phyloP scores from a whole-genome alignment of 2,113 vertebrate genomes.

The Apodemus speciosus region DNA sequence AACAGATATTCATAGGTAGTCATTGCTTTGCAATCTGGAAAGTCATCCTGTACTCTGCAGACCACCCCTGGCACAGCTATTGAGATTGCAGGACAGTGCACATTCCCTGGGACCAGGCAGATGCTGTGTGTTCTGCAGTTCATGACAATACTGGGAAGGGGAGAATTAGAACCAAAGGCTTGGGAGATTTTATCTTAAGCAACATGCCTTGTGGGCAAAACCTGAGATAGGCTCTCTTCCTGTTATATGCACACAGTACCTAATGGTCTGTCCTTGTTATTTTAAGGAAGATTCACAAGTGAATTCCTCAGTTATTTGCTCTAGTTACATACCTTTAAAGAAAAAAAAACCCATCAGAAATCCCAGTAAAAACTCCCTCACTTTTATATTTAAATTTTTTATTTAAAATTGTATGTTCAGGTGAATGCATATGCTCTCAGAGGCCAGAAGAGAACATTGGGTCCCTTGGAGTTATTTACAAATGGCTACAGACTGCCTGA shows the following conservation, averaged over 20 bases:
- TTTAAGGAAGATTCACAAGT: slow-evolving; percentile 24
- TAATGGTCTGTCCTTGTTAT: not conserved
- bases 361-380: not conserved
- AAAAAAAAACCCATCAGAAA: not conserved
- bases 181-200: slow-evolving; percentile 21
- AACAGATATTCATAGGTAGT: not conserved
- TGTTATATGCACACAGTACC: not conserved
- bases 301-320: not conserved
- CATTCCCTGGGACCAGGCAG: not conserved
- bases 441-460: not conserved
- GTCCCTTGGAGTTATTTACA: not conserved
- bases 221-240: not conserved
- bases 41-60: not conserved
- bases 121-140: not conserved
- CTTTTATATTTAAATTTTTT: not conserved
- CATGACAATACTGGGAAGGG: not conserved
- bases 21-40: slow-evolving; percentile 6
- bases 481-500: not conserved
- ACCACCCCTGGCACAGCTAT: not conserved
- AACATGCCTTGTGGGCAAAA: not conserved
- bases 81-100: not conserved
- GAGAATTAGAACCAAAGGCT: not conserved
- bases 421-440: not conserved
- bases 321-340: not conserved
- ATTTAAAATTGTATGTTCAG: not conserved